Percentiles rank a stretch among this genome's conserved stretches.
Conservation (phyloP, 2,888 invertebrate genomes). For the Tetramorium bicarinatum region DNA sequence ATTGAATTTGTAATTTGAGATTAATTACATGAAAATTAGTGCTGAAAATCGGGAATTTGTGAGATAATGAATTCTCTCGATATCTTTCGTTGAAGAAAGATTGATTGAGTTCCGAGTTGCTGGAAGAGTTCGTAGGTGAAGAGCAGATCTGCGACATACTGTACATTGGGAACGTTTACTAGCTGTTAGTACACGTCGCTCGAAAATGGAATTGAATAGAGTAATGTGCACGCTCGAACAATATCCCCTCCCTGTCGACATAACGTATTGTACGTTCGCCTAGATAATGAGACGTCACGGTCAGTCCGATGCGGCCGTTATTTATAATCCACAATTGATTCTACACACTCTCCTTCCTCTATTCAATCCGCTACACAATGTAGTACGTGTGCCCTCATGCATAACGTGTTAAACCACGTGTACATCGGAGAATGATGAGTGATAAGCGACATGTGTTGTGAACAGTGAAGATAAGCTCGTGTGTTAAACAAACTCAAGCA, state of each 20-base stretch:
- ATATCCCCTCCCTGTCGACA: background rate
- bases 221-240: constrained; percentile 29
- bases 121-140: background rate
- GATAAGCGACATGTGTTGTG: constrained; percentile 20
- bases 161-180: background rate
- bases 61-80: background rate
- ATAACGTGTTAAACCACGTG: constrained; percentile 37
- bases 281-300: constrained; percentile 54
- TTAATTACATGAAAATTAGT: constrained; percentile 3
- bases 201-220: constrained; percentile 47
- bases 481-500: constrained; percentile 22
- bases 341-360: constrained; percentile 23
- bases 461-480: constrained; percentile 32
- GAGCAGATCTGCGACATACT: constrained; percentile 25
- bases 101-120: background rate
- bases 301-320: constrained; percentile 24
- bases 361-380: constrained; percentile 14
- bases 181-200: constrained; percentile 23
- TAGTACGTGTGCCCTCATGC: constrained; percentile 9
- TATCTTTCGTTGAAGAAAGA: background rate
- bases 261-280: constrained; percentile 40
- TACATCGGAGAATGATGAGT: constrained; percentile 32
- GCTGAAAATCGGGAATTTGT: background rate
- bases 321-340: constrained; percentile 55
- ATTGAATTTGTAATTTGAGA: background rate